Conservation (phyloP, 2,888 invertebrate species). For the Caenorhabditis plicata region DNA sequence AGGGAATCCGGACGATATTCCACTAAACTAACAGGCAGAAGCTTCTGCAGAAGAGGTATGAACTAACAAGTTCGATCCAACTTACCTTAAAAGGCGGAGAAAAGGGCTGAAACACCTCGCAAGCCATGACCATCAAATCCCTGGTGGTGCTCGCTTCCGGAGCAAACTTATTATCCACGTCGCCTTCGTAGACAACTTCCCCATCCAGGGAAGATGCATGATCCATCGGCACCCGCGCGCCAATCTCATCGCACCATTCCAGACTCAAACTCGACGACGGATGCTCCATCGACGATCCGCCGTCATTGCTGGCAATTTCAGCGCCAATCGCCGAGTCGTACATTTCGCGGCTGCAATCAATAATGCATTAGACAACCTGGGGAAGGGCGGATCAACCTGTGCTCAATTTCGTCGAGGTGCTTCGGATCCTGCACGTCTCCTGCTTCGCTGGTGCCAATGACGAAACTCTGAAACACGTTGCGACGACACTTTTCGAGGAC, state of each 20-base stretch:
- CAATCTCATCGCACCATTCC: constrained; percentile 58
- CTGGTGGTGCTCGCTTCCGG: constrained; percentile 35
- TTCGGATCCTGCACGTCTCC: constrained; percentile 13
- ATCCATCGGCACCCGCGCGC: too few species aligned
- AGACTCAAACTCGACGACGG: constrained; percentile 45
- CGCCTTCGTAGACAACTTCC: not conserved
- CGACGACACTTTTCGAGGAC: too few species aligned
- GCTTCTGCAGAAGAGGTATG: too few species aligned
- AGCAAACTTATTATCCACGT: constrained; percentile 15
- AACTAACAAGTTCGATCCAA: not conserved
- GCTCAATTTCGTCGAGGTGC: constrained; percentile 5
- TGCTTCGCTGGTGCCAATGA: constrained; percentile 24
- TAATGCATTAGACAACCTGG: too few species aligned
- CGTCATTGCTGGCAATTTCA: constrained; percentile 49
- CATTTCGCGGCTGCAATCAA: too few species aligned
- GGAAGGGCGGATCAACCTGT: too few species aligned
- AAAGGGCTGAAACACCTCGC: constrained; percentile 43
- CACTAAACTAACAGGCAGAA: too few species aligned
- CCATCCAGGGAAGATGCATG: too few species aligned
- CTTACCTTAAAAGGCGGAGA: constrained; percentile 43
- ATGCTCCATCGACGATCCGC: constrained; percentile 18
- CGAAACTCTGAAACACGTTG: constrained; percentile 56
- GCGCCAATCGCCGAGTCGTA: constrained; percentile 55
- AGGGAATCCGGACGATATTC: too few species aligned
- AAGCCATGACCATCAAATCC: constrained; percentile 49